Conservation (phyloP, 2,113 vertebrate genomes). For the Barnardius zonarius region DNA sequence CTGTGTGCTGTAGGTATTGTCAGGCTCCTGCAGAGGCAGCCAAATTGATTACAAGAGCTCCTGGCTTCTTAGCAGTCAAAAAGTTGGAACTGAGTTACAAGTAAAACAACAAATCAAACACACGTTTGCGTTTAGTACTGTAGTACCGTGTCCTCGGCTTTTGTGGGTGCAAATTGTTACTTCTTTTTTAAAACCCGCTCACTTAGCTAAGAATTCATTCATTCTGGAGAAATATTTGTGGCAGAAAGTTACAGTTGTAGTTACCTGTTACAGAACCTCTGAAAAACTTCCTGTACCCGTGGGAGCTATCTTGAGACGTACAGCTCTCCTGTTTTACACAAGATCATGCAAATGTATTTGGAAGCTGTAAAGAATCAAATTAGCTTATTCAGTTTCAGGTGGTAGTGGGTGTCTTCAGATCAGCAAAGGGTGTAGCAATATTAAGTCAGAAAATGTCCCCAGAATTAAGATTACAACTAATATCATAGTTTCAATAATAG, state of each 20-base stretch:
- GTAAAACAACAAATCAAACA: no score
- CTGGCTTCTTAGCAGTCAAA: not conserved
- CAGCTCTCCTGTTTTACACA: not conserved
- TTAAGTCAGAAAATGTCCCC: not conserved
- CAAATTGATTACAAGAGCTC: accelerated
- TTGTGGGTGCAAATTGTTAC: not conserved
- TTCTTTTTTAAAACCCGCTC: not conserved
- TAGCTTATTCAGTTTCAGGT: not conserved
- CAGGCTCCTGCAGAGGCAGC: accelerated
- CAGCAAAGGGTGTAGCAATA: not conserved
- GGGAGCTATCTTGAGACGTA: not conserved
- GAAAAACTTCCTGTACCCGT: not conserved
- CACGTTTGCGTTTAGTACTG: accelerated
- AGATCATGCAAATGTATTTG: not conserved
- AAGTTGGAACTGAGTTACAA: not conserved
- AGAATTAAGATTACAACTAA: not conserved
- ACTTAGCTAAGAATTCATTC: no score
- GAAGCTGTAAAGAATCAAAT: not conserved
- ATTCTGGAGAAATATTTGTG: not conserved
- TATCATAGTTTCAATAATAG: not conserved
- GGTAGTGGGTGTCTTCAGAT: not conserved
- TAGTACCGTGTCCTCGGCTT: not conserved
- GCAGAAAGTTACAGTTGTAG: not conserved
- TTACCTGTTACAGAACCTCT: not conserved
- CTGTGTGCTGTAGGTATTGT: accelerated